Percentiles rank a stretch among this genome's conserved stretches.
These are phyloP conservation scores for Rhombomys opimus DNA, from an alignment of 2,113 vertebrate species.

Conservation along the genomic window DNA sequence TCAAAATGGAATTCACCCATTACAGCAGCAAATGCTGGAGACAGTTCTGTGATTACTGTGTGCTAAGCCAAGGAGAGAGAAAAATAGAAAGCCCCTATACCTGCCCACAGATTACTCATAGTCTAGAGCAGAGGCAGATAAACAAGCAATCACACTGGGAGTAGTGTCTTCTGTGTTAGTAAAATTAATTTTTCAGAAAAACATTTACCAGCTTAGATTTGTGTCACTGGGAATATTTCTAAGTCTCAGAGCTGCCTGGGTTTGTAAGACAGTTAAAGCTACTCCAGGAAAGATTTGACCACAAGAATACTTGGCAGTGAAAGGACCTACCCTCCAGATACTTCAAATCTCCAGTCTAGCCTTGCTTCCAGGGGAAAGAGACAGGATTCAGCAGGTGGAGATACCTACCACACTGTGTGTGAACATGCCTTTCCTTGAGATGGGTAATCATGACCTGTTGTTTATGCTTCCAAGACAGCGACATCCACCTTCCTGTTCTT, in stretches of 20 bases:
- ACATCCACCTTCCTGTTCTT: neutral
- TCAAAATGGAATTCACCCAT: neutral
- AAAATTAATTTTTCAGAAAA: constrained; percentile 18
- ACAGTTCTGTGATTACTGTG: neutral
- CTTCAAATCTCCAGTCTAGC: neutral
- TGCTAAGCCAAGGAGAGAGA: neutral
- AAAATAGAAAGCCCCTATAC: neutral
- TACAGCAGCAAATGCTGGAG: neutral
- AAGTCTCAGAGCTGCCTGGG: neutral
- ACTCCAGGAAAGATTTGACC: neutral
- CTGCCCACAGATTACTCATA: neutral
- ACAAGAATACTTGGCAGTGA: neutral
- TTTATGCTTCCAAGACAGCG: neutral
- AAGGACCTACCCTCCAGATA: neutral
- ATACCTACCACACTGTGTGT: too few relatives aligned
- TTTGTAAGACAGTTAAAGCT: neutral
- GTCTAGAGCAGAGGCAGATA: neutral
- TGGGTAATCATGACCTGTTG: neutral
- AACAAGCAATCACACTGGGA: neutral
- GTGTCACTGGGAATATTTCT: neutral
- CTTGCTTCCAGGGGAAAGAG: too few relatives aligned
- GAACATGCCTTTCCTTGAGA: neutral
- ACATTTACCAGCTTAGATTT: neutral
- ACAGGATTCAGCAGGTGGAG: neutral
- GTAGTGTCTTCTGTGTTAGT: neutral